Conservation (phyloP, 1,140 invertebrate species). For the Mercenaria mercenaria region DNA sequence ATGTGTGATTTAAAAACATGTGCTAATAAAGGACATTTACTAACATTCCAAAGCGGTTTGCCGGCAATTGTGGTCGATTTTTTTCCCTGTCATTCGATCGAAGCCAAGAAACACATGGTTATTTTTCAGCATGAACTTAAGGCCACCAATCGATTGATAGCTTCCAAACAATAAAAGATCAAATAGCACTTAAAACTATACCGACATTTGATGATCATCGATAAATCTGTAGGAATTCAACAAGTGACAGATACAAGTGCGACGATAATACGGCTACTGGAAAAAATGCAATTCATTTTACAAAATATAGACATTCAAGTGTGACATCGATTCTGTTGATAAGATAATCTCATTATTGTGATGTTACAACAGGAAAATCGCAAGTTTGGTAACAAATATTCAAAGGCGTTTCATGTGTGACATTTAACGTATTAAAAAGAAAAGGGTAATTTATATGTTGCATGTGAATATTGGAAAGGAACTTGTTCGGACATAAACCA, state of each 20-base stretch:
- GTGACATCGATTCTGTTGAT: no score
- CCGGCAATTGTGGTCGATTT: no score
- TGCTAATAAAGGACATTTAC: no score
- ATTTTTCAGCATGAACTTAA: neutral
- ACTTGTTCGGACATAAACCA: neutral
- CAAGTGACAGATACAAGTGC: constrained; percentile 14
- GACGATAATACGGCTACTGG: neutral
- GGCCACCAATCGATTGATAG: neutral
- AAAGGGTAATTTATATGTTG: no score
- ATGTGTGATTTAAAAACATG: no score
- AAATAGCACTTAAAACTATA: constrained; percentile 35
- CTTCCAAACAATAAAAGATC: constrained; percentile 17
- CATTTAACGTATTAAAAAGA: no score
- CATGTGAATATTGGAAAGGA: neutral
- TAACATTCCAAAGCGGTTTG: no score
- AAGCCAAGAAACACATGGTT: neutral
- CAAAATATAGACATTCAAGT: neutral
- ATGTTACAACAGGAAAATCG: no score
- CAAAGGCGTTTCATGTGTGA: no score
- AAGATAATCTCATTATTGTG: no score
- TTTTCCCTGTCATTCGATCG: no score
- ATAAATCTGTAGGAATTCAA: neutral
- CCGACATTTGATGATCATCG: neutral
- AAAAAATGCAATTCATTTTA: neutral
- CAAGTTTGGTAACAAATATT: no score